Conservation (phyloP, 1,140 invertebrate genomes). For the Octopus sinensis region DNA sequence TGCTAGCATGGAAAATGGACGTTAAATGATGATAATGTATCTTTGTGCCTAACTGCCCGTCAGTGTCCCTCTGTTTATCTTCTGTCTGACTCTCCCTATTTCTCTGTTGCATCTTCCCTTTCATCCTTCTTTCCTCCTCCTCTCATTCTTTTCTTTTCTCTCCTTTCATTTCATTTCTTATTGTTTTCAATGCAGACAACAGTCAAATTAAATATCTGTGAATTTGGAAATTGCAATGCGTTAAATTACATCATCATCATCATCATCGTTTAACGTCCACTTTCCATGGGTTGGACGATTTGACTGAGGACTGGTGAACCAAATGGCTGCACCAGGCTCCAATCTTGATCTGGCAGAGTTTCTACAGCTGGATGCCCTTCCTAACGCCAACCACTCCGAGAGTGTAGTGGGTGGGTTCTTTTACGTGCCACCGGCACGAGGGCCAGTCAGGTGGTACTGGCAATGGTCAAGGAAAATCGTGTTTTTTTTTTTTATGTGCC, state of each 20-base stretch:
- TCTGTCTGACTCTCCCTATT: not conserved
- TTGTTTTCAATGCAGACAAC: not conserved
- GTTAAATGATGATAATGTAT: not conserved
- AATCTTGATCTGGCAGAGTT: no score
- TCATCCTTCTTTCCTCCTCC: not conserved
- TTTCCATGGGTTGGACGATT: not conserved
- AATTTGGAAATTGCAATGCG: no score
- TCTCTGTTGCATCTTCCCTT: not conserved
- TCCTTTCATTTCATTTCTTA: not conserved
- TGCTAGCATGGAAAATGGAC: not conserved
- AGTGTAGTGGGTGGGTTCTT: no score
- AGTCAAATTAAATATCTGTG: no score
- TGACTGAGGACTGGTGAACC: not conserved
- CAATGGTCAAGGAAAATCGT: no score
- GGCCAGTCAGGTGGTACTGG: no score
- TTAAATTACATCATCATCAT: not conserved
- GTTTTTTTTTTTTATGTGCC: no score
- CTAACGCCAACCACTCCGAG: no score
- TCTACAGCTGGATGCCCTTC: no score
- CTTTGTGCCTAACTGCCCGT: not conserved
- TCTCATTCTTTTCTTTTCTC: not conserved
- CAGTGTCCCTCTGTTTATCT: not conserved
- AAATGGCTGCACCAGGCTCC: no score
- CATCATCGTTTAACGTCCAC: not conserved
- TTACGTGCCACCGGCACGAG: no score